Percentiles rank a stretch among this genome's conserved stretches.
These are phyloP conservation scores for Takifugu rubripes DNA, from an alignment of 2,797 vertebrate species.

Conservation along the genomic window DNA sequence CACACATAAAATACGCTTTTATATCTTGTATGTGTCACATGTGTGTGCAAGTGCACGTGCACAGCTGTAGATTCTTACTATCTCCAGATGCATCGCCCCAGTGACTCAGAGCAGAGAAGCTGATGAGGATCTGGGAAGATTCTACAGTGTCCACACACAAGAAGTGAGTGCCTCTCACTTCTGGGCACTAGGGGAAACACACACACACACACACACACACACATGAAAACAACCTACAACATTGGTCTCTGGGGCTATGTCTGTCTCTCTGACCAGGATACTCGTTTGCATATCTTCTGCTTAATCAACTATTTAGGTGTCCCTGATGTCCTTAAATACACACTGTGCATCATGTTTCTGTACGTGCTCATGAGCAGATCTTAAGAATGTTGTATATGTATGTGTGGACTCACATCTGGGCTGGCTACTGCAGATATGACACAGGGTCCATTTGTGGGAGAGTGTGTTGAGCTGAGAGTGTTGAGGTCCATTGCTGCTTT, in stretches of 20 bases:
- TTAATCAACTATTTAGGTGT: background rate
- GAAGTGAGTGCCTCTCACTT: conserved; percentile 73
- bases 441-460: conserved; percentile 12
- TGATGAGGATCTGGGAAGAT: conserved; percentile 83
- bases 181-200: conserved; percentile 56
- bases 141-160: conserved; percentile 85
- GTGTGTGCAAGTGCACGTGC: no score
- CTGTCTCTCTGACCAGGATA: background rate
- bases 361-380: no score
- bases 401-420: conserved; percentile 42
- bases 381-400: conserved; percentile 11
- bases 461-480: conserved; percentile 22
- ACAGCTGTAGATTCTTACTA: conserved; percentile 44
- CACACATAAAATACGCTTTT: no score
- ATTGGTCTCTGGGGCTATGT: background rate
- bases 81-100: conserved; percentile 71
- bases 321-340: no score
- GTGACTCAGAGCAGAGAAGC: conserved; percentile 83
- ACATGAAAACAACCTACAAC: background rate
- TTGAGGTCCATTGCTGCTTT: conserved; percentile 25
- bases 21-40: no score
- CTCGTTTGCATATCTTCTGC: no score
- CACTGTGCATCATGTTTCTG: no score
- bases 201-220: background rate
- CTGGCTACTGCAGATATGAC: conserved; percentile 23